Evolutionary conservation across 2,113 vertebrate genomes (phyloP).

Genomic region (Neomonachus schauinslandi): DNA sequence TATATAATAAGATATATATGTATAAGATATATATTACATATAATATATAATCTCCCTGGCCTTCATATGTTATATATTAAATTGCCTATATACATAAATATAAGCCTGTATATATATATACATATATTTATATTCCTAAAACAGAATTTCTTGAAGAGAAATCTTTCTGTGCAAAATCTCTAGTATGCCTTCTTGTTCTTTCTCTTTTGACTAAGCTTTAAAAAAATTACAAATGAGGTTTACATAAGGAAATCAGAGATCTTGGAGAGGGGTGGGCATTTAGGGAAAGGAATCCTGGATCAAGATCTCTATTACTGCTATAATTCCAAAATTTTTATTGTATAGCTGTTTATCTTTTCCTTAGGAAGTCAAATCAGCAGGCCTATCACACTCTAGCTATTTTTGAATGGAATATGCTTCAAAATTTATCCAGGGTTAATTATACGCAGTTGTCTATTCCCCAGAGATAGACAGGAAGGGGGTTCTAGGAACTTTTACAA

Average conservation of each 20-base stretch:
- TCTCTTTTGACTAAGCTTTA: neutral
- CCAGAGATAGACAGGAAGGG: neutral
- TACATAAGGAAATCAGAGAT: neutral
- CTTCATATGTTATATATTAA: neutral
- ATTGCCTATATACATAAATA: neutral
- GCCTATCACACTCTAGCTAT: neutral
- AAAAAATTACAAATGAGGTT: neutral
- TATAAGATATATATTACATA: neutral
- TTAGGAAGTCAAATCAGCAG: neutral
- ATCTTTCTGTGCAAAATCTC: neutral
- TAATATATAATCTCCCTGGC: neutral
- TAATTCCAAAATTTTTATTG: neutral
- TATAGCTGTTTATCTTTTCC: neutral
- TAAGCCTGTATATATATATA: neutral
- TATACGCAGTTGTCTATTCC: neutral
- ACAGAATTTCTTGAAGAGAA: neutral
- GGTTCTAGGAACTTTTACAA: neutral
- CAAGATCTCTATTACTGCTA: neutral
- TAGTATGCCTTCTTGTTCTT: neutral
- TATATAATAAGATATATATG: neutral
- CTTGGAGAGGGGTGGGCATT: neutral
- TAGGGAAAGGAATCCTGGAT: neutral
- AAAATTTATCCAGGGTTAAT: constrained; percentile 11
- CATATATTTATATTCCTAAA: neutral
- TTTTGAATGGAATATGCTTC: neutral